These are phyloP conservation scores for Pachliopta kotzebuea DNA, from an alignment of 2,888 invertebrate genomes.

Conservation along the genomic window DNA sequence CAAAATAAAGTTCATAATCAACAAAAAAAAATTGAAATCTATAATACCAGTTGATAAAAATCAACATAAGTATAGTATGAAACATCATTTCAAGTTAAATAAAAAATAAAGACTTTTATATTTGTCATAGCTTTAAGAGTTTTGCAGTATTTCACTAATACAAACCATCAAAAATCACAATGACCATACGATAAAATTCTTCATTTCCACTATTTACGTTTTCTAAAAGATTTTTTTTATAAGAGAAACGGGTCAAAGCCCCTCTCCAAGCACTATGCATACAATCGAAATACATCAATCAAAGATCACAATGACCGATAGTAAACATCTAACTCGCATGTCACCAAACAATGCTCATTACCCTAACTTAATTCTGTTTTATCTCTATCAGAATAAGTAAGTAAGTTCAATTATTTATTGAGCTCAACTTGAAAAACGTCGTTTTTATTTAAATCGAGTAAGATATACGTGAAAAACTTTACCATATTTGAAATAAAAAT, in stretches of 20 bases:
- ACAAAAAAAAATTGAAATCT: no score
- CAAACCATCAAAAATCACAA: constrained; percentile 2
- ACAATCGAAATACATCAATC: constrained; percentile 27
- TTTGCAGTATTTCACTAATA: not conserved
- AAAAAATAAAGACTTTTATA: not conserved
- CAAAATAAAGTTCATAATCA: no score
- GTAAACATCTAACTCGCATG: constrained; percentile 20
- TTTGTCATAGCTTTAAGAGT: no score
- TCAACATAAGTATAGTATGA: no score
- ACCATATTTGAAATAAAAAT: no score
- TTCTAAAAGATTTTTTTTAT: constrained; percentile 1
- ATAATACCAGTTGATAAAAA: no score
- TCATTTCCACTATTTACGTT: constrained; percentile 7
- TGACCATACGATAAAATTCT: not conserved
- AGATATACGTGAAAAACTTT: not conserved
- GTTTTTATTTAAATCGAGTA: not conserved
- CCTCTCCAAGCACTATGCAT: constrained; percentile 15
- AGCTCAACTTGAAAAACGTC: not conserved
- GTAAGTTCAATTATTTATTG: not conserved
- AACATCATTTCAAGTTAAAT: not conserved
- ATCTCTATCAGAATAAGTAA: constrained; percentile 7
- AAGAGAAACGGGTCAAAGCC: constrained; percentile 13
- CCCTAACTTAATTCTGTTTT: constrained; percentile 12
- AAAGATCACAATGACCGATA: constrained; percentile 19
- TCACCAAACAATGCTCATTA: constrained; percentile 20